Conservation (phyloP, 2,113 vertebrate species). For the Eleginops maclovinus region DNA sequence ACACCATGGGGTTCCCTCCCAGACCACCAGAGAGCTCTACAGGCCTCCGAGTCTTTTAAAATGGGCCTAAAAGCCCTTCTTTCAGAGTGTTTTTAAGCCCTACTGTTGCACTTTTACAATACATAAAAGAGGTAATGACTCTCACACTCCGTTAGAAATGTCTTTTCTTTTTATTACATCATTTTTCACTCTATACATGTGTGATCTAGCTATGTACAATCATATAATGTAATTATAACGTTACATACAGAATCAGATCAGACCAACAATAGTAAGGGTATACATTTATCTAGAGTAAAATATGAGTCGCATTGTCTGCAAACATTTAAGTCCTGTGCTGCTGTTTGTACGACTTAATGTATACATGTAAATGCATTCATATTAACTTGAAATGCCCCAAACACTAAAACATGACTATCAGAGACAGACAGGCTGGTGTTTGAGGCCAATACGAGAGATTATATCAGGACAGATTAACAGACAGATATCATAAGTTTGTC, state of each 20-base stretch:
- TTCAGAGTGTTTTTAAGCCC: too few relatives aligned
- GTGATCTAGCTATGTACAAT: constrained; percentile 67
- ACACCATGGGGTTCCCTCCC: too few relatives aligned
- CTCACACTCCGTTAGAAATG: constrained; percentile 47
- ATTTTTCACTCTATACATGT: constrained; percentile 14
- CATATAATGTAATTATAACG: constrained; percentile 36
- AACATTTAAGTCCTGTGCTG: not conserved
- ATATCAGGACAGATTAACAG: not conserved
- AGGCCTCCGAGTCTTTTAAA: too few relatives aligned
- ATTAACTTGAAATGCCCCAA: not conserved
- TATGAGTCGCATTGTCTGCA: not conserved
- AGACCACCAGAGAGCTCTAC: too few relatives aligned
- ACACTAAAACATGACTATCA: too few relatives aligned
- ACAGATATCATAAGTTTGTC: not conserved
- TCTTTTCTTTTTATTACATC: constrained; percentile 45
- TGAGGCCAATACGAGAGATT: not conserved
- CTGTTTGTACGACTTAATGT: too few relatives aligned
- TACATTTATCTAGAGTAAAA: constrained; percentile 15
- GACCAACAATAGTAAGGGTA: constrained; percentile 1
- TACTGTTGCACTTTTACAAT: too few relatives aligned
- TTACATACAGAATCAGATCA: constrained; percentile 36
- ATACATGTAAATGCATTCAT: not conserved
- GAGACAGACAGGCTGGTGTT: not conserved
- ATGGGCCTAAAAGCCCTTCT: too few relatives aligned
- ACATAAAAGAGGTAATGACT: not conserved